Evolutionary conservation across 1,140 invertebrate species (phyloP), one percentile per base, ranked within the genome.

Genomic region (Bombus polaris): DNA sequence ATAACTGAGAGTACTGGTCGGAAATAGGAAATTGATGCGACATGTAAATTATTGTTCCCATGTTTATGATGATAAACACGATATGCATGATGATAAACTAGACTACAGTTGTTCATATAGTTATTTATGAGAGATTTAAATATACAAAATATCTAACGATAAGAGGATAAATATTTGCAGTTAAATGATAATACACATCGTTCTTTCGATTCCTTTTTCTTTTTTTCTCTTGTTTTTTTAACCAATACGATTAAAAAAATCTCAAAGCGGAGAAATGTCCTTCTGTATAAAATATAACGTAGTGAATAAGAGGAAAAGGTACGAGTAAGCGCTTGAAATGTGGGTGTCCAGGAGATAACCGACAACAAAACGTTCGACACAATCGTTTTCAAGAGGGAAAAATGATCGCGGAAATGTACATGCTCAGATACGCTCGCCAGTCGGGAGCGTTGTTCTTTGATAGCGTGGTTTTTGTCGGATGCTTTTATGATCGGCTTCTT

Each of bases 1-100:
- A 73, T 47, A 74, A 81, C 9, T 47, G 15, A 12, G 32, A 13
- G 3, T 28, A 4, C 15, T 22, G 6, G 18, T 5, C 18, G 47
- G 47, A 53, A 53, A 22, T 53, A 66, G 71, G 66, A 65, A 82
- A 82, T 82, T 59, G 42, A 82, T 66, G 15, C 0, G 10, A 57
- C 28, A 9, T 25, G 32, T 39, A 47, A 47, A n/a, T 68, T 66
- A 74, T 75, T 44, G 28, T 9, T 22, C 13, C 13, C 12, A 12
- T 12, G 44, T 15, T 62, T 6, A 65, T 5, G 3, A 32, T 18
- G 4, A 9, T 28, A 4, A 28, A 28, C 37, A 42, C n/a, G n/a
- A 72, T 12, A 15, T 1, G 25, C 68, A 42, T 10, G 44, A 47
- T 47, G 47, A 53, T 53, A 53, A 53, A 53, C 1, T 53, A 53